These are phyloP conservation scores for Microctonus brassicae DNA, from an alignment of 2,888 invertebrate genomes.

Conservation along the genomic window DNA sequence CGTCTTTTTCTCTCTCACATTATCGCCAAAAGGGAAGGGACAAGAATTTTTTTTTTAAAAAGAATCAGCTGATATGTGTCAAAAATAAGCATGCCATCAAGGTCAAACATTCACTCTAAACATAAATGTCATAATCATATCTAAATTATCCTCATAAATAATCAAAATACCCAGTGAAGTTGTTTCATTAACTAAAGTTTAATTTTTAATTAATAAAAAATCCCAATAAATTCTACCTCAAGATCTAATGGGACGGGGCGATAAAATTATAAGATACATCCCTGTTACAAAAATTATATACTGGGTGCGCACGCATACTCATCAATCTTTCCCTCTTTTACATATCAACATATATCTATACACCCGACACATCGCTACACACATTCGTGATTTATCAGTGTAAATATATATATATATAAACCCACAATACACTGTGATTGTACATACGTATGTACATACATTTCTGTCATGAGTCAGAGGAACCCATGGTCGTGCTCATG, in stretches of 20 bases:
- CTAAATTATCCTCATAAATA: neutral
- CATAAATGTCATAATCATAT: too few relatives aligned
- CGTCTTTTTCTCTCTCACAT: neutral
- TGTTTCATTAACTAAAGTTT: too few relatives aligned
- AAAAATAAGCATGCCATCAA: constrained; percentile 32
- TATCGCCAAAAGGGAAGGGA: neutral
- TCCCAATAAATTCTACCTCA: too few relatives aligned
- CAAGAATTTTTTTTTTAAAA: neutral
- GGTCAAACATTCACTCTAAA: neutral
- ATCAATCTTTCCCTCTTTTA: neutral
- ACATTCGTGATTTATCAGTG: too few relatives aligned
- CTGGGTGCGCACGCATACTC: neutral
- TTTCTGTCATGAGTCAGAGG: constrained; percentile 61
- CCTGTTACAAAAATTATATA: neutral
- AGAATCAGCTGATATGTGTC: constrained; percentile 46
- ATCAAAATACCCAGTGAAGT: too few relatives aligned
- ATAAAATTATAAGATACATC: neutral
- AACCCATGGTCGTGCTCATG: constrained; percentile 54
- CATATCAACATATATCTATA: neutral
- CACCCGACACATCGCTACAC: neutral
- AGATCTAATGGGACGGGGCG: too few relatives aligned
- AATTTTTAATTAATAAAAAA: too few relatives aligned
- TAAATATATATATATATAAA: neutral
- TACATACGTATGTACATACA: too few relatives aligned
- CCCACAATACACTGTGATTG: constrained; percentile 37